Percentiles rank a stretch among this genome's conserved stretches.
These are phyloP conservation scores for Dolichopus griseipennis DNA, from an alignment of 2,888 invertebrate species.

Conservation along the genomic window DNA sequence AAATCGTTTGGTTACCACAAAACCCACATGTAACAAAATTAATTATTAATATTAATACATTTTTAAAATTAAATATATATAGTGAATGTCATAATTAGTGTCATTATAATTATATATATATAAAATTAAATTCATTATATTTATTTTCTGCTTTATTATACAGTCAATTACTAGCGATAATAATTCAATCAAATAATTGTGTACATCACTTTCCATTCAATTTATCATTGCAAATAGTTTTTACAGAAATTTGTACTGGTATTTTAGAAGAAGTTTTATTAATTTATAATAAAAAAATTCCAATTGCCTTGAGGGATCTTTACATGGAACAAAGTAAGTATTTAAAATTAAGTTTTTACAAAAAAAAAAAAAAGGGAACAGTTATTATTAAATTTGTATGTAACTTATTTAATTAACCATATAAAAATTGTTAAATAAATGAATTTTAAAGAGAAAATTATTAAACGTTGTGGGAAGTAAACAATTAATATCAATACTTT, in stretches of 20 bases:
- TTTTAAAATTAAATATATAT: background rate
- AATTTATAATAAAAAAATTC: background rate
- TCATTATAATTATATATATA: background rate
- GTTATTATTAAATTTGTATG: too few species aligned
- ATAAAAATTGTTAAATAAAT: too few species aligned
- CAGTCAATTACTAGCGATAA: constrained; percentile 3
- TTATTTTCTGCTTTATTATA: background rate
- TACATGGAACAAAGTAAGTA: background rate
- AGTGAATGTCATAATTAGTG: background rate
- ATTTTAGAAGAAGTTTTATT: background rate
- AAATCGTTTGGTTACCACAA: constrained; percentile 1
- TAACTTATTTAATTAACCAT: too few species aligned
- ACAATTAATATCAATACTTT: too few species aligned
- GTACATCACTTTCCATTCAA: background rate
- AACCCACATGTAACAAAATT: background rate
- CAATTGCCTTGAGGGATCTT: background rate
- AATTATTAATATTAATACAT: background rate
- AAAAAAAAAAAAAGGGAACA: too few species aligned
- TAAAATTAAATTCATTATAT: background rate
- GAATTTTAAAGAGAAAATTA: too few species aligned
- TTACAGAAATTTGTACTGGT: background rate
- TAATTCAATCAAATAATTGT: background rate
- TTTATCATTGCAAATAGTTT: background rate
- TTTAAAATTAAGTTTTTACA: too few species aligned
- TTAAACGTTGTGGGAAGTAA: background rate